A percentile compares a stretch with the other conserved stretches of the same genome.
phyloP scores from a whole-genome alignment of 2,888 invertebrate genomes.

The Nephrotoma flavescens region DNA sequence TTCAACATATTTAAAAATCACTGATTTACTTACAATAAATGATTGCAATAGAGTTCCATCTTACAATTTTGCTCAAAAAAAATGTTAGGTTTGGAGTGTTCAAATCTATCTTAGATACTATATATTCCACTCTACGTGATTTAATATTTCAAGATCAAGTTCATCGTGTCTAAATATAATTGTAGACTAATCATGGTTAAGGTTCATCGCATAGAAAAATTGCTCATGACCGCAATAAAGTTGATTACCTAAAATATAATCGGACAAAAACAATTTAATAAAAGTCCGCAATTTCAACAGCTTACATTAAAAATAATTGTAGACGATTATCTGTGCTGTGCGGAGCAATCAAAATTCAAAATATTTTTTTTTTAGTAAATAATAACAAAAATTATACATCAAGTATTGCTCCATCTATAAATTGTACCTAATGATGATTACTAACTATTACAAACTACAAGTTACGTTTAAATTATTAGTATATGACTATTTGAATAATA shows the following conservation, averaged over 20 bases:
- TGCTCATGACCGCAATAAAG: not conserved
- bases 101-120: no score
- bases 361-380: not conserved
- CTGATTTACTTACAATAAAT: no score
- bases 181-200: not conserved
- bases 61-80: no score
- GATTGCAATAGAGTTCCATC: no score
- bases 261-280: not conserved
- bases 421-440: not conserved
- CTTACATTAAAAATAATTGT: not conserved
- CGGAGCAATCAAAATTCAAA: not conserved
- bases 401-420: not conserved
- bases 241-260: not conserved
- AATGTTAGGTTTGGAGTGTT: no score
- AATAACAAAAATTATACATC: not conserved
- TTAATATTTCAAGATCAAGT: no score
- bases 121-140: no score
- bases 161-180: no score
- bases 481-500: not conserved
- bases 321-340: not conserved
- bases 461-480: no score
- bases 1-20: no score
- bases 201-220: not conserved
- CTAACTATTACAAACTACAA: not conserved
- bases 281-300: not conserved